Conservation (phyloP, 2,113 vertebrate genomes). For the Amphiprion percula region DNA sequence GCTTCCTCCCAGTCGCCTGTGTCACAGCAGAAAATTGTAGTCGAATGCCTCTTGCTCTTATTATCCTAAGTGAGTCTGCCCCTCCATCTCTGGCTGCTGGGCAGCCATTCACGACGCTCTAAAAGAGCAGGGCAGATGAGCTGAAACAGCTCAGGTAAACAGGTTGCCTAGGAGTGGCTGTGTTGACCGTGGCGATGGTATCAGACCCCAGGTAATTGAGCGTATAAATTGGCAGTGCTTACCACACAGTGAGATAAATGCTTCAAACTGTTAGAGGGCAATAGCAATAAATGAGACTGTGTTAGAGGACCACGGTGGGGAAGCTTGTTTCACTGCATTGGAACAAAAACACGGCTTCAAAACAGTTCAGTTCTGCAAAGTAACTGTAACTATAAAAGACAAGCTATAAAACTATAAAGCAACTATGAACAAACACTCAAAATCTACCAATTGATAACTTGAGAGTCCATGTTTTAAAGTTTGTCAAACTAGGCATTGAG, state of each 20-base stretch:
- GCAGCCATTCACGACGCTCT: conserved; percentile 10
- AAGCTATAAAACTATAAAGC: neutral
- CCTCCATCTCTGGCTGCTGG: conserved; percentile 31
- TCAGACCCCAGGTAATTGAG: conserved; percentile 62
- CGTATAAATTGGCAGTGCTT: conserved; percentile 58
- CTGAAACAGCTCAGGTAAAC: conserved; percentile 60
- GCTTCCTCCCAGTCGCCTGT: conserved; percentile 10
- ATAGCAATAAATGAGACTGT: conserved; percentile 44
- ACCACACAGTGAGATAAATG: conserved; percentile 61
- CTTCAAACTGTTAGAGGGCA: conserved; percentile 49
- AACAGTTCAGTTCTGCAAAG: conserved; percentile 9
- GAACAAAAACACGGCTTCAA: conserved; percentile 30
- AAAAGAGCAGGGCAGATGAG: conserved; percentile 30
- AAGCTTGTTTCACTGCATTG: conserved; percentile 17
- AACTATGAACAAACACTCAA: too few relatives aligned
- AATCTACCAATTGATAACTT: too few relatives aligned
- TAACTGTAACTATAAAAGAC: conserved; percentile 1
- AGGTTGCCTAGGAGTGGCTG: conserved; percentile 33
- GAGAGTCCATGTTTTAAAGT: too few relatives aligned
- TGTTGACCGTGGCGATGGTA: conserved; percentile 58
- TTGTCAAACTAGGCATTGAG: too few relatives aligned
- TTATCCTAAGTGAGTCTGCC: conserved; percentile 39
- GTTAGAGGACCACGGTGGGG: conserved; percentile 20
- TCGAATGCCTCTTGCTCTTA: conserved; percentile 32
- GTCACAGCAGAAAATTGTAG: conserved; percentile 28